Evolutionary conservation across 2,797 vertebrate species (phyloP), one percentile per base, ranked within the genome.

Genomic region (Rhinogobio ventralis): DNA sequence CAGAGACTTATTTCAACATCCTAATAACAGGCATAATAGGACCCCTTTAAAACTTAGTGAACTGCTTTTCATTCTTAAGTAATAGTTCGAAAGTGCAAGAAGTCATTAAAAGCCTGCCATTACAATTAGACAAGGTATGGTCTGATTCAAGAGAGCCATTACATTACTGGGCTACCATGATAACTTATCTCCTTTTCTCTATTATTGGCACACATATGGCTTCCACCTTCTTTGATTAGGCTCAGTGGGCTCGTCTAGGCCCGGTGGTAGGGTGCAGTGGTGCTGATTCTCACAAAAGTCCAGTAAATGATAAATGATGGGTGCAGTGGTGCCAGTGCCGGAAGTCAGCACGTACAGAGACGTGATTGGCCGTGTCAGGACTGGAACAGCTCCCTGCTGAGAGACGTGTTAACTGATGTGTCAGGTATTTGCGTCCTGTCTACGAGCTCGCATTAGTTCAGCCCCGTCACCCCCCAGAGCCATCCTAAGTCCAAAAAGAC

Each of bases 361-460:
- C 25, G n/a, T 90, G 90, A 93, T 90, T 89, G 87, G 87, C 88
- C 75, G 17, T 79, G 91, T 91, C 93, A 93, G 90, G 86, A 81
- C 87, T 91, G 90, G 91, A 92, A 85, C 87, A 51, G 81, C 84
- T 84, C 90, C 92, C 86, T 79, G 88, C 88, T 79, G 28, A 81
- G 89, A 91, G 87, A 87, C 84, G 83, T 36, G 79, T 85, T 90
- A 91, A 92, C 91, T 79, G 69, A 89, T 90, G 89, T 91, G 91
- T 93, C 91, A 93, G 91, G 92, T 92, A 89, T 90, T 92, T 89
- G 85, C 53, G 30, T 90, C 90, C 86, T 88, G 80, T 89, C 86
- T 67, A 82, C 87, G 73, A 82, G 88, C 89, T 87, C 85, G 57
- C 88, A 90, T 91, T 89, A 51, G 87, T 87, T 91, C 77, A 90